Evolutionary conservation across 2,797 vertebrate genomes (phyloP), one percentile per base, ranked within the genome.

Genomic region (Pelodytes ibericus): DNA sequence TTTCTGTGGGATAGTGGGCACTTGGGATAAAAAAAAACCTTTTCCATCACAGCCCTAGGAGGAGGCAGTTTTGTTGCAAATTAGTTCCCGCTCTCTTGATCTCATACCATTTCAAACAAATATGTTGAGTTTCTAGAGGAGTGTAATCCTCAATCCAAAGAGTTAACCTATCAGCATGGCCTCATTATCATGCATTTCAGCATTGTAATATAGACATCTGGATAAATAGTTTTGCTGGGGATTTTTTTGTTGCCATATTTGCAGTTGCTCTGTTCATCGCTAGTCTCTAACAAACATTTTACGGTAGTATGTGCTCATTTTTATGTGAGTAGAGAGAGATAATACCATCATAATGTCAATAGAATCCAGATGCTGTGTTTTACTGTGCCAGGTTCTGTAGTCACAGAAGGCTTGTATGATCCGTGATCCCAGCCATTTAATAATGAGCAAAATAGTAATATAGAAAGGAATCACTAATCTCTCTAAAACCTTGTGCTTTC

Each of bases 381-480:
- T 58, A 58, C 7, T 13, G 24, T 26, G 56, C 25, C 61, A 36
- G 33, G n/a, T 24, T 20, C 29, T n/a, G 22, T 63, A 10, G 6
- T 63, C 30, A 20, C 20, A 6, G 33, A 25, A 41, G 20, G 20
- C 61, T 13, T 62, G 60, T 39, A 39, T 39, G 4, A 18, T 36
- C 20, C 18, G n/a, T 22, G 2, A n/a, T 64, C 20, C 61, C 20
- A 64, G 15, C 61, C 39, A 39, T 64, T 41, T 41, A 64, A 64
- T 64, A 64, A 64, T 24, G 33, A 22, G 26, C 39, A 62, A 25
- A 25, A 33, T 15, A 36, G 7, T 33, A 33, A 30, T 20, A 22
- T 22, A 64, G 11, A 64, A 41, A 41, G 9, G 13, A 13, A n/a
- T 25, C 1, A 64, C n/a, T 64, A 64, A 41, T 64, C 61, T 22